Evolutionary conservation across 35 echinoderm and acorn worm genomes (phyloP).

Genomic region (Ophioderma brevispina): DNA sequence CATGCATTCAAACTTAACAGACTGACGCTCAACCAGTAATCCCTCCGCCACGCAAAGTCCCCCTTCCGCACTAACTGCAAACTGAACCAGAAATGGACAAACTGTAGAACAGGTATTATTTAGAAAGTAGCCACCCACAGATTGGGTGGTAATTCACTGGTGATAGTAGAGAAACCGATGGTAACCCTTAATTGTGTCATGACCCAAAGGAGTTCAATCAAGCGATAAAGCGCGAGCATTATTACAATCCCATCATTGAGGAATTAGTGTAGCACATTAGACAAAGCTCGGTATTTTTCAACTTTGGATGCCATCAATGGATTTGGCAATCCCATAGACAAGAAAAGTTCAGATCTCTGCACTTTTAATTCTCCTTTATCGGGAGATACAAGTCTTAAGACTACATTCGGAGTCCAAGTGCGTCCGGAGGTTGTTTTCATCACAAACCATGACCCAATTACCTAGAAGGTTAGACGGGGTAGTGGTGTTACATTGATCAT

Average conservation of each 20-base stretch:
- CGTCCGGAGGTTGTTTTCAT: constrained; percentile 53
- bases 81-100: constrained; percentile 12
- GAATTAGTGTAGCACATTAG: constrained; percentile 24
- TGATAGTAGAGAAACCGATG: constrained; percentile 66
- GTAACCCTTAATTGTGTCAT: constrained; percentile 60
- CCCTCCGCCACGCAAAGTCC: constrained; percentile 36
- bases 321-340: constrained; percentile 60
- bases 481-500: constrained; percentile 34
- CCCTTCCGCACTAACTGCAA: neutral
- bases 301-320: constrained; percentile 72
- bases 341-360: constrained; percentile 53
- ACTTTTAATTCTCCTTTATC: constrained; percentile 72
- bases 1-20: constrained; percentile 11
- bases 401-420: constrained; percentile 64
- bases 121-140: constrained; percentile 50
- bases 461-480: constrained; percentile 20
- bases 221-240: constrained; percentile 69
- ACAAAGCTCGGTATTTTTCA: constrained; percentile 37
- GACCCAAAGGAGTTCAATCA: constrained; percentile 77
- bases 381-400: constrained; percentile 57
- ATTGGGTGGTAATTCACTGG: constrained; percentile 66
- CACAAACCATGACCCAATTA: constrained; percentile 37
- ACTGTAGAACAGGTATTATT: constrained; percentile 26
- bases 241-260: constrained; percentile 53
- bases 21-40: neutral